These are phyloP conservation scores for Carcinoscorpius rotundicauda DNA, from an alignment of 1,140 invertebrate genomes.

Conservation along the genomic window DNA sequence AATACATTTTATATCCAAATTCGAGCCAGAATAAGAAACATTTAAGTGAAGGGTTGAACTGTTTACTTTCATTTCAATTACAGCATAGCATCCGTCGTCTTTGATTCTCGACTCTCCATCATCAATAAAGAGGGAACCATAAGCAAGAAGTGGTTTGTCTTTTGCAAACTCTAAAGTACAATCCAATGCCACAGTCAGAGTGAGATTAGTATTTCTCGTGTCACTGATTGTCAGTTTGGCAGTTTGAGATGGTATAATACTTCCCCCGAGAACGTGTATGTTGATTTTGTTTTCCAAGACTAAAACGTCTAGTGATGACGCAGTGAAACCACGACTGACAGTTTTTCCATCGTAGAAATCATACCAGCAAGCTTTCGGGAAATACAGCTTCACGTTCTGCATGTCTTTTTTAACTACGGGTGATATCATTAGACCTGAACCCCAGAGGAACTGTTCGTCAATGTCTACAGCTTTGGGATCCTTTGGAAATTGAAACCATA, in stretches of 20 bases:
- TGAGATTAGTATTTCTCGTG: too few relatives aligned
- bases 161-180: too few relatives aligned
- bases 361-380: conserved; percentile 61
- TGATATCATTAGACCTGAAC: conserved; percentile 35
- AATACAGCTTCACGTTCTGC: conserved; percentile 42
- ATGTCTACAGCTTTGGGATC: conserved; percentile 53
- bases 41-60: too few relatives aligned
- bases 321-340: conserved; percentile 28
- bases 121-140: too few relatives aligned
- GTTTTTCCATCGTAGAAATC: conserved; percentile 43
- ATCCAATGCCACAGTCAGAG: too few relatives aligned
- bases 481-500: conserved; percentile 61
- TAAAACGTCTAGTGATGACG: not conserved
- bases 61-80: too few relatives aligned
- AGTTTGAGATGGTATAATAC: not conserved
- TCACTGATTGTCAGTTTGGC: too few relatives aligned
- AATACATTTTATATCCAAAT: too few relatives aligned
- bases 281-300: not conserved
- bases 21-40: too few relatives aligned
- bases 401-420: conserved; percentile 19
- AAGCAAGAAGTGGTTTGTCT: too few relatives aligned
- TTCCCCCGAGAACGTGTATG: not conserved
- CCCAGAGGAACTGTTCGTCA: conserved; percentile 70
- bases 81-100: too few relatives aligned
- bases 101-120: too few relatives aligned